Evolutionary conservation across 2,888 invertebrate genomes (phyloP).

Genomic region (Thera obeliscata): DNA sequence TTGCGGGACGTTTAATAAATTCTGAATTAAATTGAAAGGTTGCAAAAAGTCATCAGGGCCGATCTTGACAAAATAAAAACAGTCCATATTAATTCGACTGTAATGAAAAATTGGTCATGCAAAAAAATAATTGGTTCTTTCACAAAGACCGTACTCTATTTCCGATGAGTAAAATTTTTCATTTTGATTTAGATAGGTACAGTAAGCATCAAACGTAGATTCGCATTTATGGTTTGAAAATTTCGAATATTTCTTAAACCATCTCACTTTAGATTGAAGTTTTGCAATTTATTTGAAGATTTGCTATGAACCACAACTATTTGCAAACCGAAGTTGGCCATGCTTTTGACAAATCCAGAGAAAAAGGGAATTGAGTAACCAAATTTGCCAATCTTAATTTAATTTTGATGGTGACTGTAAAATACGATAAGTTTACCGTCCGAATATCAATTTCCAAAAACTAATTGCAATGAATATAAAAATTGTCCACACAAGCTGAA

Average conservation of each 20-base stretch:
- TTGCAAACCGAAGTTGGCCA: too few relatives aligned
- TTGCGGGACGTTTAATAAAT: constrained; percentile 18
- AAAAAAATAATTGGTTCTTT: constrained; percentile 78
- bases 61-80: constrained; percentile 51
- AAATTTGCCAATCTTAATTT: background rate
- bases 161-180: constrained; percentile 61
- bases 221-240: constrained; percentile 1
- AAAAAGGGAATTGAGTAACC: too few relatives aligned
- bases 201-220: constrained; percentile 6
- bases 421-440: background rate
- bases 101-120: constrained; percentile 71
- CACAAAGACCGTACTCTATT: constrained; percentile 66
- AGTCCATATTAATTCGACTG: constrained; percentile 64
- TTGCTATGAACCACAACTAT: too few relatives aligned
- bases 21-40: constrained; percentile 19
- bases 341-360: too few relatives aligned
- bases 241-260: background rate
- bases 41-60: constrained; percentile 34
- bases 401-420: background rate
- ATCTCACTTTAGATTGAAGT: too few relatives aligned
- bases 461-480: background rate
- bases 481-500: background rate
- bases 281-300: too few relatives aligned
- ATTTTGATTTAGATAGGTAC: constrained; percentile 21
- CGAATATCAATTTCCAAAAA: background rate